Evolutionary conservation across 2,113 vertebrate genomes (phyloP), one percentile per base, ranked within the genome.

Genomic region (Rhizomys pruinosus): DNA sequence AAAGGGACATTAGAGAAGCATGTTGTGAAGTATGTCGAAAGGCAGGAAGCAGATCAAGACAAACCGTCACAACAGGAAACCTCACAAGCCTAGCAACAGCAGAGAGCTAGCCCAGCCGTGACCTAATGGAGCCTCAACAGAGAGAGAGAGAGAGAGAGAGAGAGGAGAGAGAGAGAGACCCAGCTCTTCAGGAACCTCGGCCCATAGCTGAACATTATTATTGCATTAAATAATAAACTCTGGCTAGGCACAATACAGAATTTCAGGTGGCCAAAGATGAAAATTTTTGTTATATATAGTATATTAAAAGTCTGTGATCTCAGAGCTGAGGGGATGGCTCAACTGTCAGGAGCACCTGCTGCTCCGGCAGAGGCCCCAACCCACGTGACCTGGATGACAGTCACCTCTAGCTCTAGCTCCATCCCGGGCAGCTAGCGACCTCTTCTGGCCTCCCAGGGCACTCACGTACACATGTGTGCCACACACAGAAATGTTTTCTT

Each of bases 151-250:
- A 47, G 22, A 17, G n/a, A n/a, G n/a, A n/a, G n/a, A n/a, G n/a
- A n/a, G n/a, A n/a, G n/a, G n/a, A n/a, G n/a, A n/a, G n/a, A n/a
- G n/a, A n/a, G n/a, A n/a, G n/a, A 84, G 81, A 20, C 44, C 10
- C 79, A 12, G 27, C 59, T 37, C 79, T 87, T 44, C 47, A 52
- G 47, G 47, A 52, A 52, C n/a, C n/a, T n/a, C n/a, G n/a, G n/a
- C n/a, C n/a, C n/a, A 82, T 64, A 19, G 39, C 77, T 57, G 86
- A 92, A 55, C 22, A 86, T 68, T 69, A 84, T 71, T 74, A 78
- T 73, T 61, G 57, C 23, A 69, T 84, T 52, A 59, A 89, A 73
- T 77, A 80, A 88, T 94, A 94, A 89, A 93, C 78, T 59, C 44
- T 88, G 71, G 37, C 55, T 20, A 69, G 16, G n/a, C 77, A 85